Conservation (phyloP, 2,888 invertebrate species). For the Melinaea marsaeus region DNA sequence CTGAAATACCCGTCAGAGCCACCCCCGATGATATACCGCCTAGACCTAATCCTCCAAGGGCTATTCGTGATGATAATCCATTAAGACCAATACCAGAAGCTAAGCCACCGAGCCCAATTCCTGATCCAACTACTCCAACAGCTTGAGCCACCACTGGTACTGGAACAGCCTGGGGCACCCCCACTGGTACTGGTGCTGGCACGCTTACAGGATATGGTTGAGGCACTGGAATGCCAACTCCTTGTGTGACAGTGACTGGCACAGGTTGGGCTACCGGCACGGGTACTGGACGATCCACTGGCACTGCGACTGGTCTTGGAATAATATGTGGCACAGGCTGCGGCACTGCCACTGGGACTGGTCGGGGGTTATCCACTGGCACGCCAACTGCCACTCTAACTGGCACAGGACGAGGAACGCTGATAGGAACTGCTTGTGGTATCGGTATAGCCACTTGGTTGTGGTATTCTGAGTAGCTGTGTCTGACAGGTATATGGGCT, state of each 20-base stretch:
- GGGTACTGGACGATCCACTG: constrained; percentile 75
- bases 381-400: constrained; percentile 72
- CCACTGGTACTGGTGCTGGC: constrained; percentile 60
- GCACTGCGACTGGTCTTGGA: constrained; percentile 63
- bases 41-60: constrained; percentile 1
- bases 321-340: constrained; percentile 67
- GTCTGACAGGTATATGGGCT: constrained; percentile 50
- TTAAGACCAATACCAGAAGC: constrained; percentile 9
- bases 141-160: constrained; percentile 42
- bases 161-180: constrained; percentile 54
- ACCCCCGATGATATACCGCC: constrained; percentile 12
- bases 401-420: constrained; percentile 63
- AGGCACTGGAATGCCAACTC: constrained; percentile 73
- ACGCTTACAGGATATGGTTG: constrained; percentile 70
- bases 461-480: constrained; percentile 64
- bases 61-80: constrained; percentile 5
- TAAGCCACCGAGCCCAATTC: background rate
- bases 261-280: constrained; percentile 76
- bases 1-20: background rate
- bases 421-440: constrained; percentile 66
- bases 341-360: constrained; percentile 55
- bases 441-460: constrained; percentile 74
- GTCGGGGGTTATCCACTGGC: constrained; percentile 64
- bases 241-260: constrained; percentile 71
- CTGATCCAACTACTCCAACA: constrained; percentile 18